Conservation (phyloP, 2,888 invertebrate species). For the Lochmaea crataegi region DNA sequence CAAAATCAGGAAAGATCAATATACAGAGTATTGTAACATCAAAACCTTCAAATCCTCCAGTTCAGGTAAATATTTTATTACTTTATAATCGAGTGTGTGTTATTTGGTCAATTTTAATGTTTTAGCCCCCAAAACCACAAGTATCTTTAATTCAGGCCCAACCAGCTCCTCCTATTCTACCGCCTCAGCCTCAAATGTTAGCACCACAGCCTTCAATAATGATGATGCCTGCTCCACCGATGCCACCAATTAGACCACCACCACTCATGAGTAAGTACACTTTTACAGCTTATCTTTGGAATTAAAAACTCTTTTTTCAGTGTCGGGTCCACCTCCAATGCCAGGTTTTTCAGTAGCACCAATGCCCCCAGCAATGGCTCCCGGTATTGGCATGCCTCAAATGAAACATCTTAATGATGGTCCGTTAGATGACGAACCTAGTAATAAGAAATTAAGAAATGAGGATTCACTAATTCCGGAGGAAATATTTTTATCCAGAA, state of each 20-base stretch:
- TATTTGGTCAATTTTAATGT: background rate
- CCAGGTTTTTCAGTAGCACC: slow-evolving; percentile 64
- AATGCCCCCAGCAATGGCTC: slow-evolving; percentile 60
- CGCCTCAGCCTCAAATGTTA: slow-evolving; percentile 66
- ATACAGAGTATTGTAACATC: slow-evolving; percentile 61
- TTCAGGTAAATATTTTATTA: slow-evolving; percentile 43
- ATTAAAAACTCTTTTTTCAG: slow-evolving; percentile 45
- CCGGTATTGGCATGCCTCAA: slow-evolving; percentile 61
- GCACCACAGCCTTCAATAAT: slow-evolving; percentile 70
- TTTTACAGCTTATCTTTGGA: slow-evolving; percentile 9
- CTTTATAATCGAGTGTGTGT: background rate
- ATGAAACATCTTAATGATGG: slow-evolving; percentile 68
- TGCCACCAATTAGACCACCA: slow-evolving; percentile 70
- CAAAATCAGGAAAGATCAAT: slow-evolving; percentile 54
- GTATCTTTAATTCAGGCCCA: slow-evolving; percentile 67
- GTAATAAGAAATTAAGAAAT: slow-evolving; percentile 87
- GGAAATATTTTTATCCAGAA: slow-evolving; percentile 78
- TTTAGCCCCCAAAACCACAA: slow-evolving; percentile 44
- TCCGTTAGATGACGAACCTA: slow-evolving; percentile 82
- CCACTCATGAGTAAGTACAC: slow-evolving; percentile 68
- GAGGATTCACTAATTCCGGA: slow-evolving; percentile 96
- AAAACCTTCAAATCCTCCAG: slow-evolving; percentile 61
- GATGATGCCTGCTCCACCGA: slow-evolving; percentile 73
- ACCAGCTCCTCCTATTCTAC: slow-evolving; percentile 62
- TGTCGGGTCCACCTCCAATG: slow-evolving; percentile 67